These are phyloP conservation scores for Anagyrus pseudococci DNA, from an alignment of 2,888 invertebrate species.

Conservation along the genomic window DNA sequence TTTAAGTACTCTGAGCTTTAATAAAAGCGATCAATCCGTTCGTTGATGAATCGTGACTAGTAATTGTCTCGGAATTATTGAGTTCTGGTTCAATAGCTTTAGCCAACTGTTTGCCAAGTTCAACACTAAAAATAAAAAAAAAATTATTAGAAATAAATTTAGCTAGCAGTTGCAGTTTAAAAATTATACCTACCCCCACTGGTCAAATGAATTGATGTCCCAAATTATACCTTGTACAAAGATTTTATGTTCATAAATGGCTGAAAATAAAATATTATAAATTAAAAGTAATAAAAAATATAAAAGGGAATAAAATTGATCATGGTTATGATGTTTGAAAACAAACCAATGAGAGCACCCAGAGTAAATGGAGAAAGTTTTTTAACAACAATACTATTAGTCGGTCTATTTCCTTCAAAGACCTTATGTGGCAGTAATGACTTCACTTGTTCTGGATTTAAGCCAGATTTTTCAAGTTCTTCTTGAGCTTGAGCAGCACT, in stretches of 20 bases:
- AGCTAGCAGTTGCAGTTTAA: conserved; percentile 5
- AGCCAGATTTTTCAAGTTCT: conserved; percentile 82
- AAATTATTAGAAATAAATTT: neutral
- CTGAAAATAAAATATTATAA: conserved; percentile 62
- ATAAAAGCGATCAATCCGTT: conserved; percentile 98
- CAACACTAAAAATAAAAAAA: conserved; percentile 71
- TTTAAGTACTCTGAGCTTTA: conserved; percentile 67
- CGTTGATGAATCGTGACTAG: conserved; percentile 92
- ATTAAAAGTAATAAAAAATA: neutral
- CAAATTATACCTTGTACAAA: conserved; percentile 98
- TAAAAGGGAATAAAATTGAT: too few species aligned
- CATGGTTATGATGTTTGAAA: too few species aligned
- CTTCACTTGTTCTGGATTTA: conserved; percentile 74
- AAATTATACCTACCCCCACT: conserved; percentile 83
- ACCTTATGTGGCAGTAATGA: conserved; percentile 94
- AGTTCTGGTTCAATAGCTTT: conserved; percentile 98
- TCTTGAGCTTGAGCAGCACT: conserved; percentile 72
- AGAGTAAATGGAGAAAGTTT: conserved; percentile 92
- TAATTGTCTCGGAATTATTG: conserved; percentile 69
- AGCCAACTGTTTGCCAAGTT: conserved; percentile 97
- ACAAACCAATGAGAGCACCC: conserved; percentile 84
- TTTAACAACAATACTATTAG: conserved; percentile 93
- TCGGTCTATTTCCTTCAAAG: conserved; percentile 96
- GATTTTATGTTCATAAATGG: conserved; percentile 98
- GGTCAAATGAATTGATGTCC: conserved; percentile 99